These are phyloP conservation scores for Caenorhabditis auriculariae DNA, from an alignment of 2,888 invertebrate species.

Conservation along the genomic window DNA sequence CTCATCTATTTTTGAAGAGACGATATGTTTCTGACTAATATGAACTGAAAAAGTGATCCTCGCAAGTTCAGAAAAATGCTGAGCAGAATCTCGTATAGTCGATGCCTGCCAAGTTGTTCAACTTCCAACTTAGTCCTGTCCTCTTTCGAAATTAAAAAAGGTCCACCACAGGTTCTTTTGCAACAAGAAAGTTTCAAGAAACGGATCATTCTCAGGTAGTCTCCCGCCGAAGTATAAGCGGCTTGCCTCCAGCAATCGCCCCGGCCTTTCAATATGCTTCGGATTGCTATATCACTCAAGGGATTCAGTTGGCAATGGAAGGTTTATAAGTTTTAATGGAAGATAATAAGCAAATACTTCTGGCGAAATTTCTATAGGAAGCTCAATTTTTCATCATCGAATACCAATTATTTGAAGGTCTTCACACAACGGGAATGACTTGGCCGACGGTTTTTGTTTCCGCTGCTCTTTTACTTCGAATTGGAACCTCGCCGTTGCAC, in stretches of 20 bases:
- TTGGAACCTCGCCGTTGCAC: conserved; percentile 52
- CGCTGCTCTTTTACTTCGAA: conserved; percentile 42
- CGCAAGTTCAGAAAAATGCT: conserved; percentile 12
- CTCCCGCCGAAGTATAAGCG: conserved; percentile 16
- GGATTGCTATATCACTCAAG: conserved; percentile 53
- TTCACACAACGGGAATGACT: conserved; percentile 46
- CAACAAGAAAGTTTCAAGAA: background rate
- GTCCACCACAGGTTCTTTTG: background rate
- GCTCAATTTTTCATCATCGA: background rate
- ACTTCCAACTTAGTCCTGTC: conserved; percentile 10
- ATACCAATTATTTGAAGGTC: conserved; percentile 24
- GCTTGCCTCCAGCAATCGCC: conserved; percentile 31
- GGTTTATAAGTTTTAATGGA: conserved; percentile 26
- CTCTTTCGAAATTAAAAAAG: background rate
- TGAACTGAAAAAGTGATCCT: background rate
- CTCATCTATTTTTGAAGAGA: too few relatives aligned
- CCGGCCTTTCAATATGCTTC: conserved; percentile 50
- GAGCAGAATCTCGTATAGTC: conserved; percentile 12
- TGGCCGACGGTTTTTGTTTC: conserved; percentile 52
- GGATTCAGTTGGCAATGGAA: conserved; percentile 52
- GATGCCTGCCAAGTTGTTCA: conserved; percentile 9
- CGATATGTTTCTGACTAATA: background rate
- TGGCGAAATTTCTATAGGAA: background rate
- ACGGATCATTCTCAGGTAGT: background rate
- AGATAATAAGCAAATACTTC: too few relatives aligned